phyloP scores from a whole-genome alignment of 1,140 invertebrate species.

The Drosophila sp. region DNA sequence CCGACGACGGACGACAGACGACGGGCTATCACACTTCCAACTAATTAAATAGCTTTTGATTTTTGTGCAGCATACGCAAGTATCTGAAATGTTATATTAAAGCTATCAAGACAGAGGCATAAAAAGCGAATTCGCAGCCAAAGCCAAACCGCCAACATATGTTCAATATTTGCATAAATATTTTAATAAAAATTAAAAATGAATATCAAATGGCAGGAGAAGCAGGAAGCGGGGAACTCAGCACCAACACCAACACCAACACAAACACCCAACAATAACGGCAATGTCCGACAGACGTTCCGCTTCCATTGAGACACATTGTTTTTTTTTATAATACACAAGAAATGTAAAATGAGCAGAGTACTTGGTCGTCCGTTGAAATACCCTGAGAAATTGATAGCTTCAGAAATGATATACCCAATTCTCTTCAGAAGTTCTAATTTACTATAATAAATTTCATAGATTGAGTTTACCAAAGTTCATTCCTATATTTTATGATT shows the following conservation, averaged over 20 bases:
- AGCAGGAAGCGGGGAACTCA: background rate
- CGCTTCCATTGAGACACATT: slow-evolving; percentile 31
- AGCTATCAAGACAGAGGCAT: slow-evolving; percentile 31
- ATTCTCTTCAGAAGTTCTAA: too few relatives aligned
- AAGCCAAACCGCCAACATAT: slow-evolving; percentile 58
- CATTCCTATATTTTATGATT: too few relatives aligned
- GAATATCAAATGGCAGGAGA: slow-evolving; percentile 61
- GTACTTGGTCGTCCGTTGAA: background rate
- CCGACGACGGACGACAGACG: slow-evolving; percentile 3
- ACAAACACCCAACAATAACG: slow-evolving; percentile 24
- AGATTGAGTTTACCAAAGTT: too few relatives aligned
- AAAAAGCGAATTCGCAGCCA: slow-evolving; percentile 30
- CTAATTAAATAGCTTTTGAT: slow-evolving; percentile 83
- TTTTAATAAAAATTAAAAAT: slow-evolving; percentile 83
- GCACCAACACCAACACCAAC: slow-evolving; percentile 24
- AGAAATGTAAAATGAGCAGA: slow-evolving; percentile 25
- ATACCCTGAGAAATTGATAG: slow-evolving; percentile 32
- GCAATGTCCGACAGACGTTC: slow-evolving; percentile 27
- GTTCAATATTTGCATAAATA: slow-evolving; percentile 83
- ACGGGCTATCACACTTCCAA: slow-evolving; percentile 75
- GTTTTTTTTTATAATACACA: slow-evolving; percentile 43
- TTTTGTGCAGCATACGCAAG: slow-evolving; percentile 56
- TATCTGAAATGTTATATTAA: slow-evolving; percentile 58
- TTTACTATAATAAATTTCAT: too few relatives aligned
- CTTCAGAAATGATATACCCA: too few relatives aligned